Conservation (phyloP, 2,888 invertebrate species). For the Diplazon laetatorius region DNA sequence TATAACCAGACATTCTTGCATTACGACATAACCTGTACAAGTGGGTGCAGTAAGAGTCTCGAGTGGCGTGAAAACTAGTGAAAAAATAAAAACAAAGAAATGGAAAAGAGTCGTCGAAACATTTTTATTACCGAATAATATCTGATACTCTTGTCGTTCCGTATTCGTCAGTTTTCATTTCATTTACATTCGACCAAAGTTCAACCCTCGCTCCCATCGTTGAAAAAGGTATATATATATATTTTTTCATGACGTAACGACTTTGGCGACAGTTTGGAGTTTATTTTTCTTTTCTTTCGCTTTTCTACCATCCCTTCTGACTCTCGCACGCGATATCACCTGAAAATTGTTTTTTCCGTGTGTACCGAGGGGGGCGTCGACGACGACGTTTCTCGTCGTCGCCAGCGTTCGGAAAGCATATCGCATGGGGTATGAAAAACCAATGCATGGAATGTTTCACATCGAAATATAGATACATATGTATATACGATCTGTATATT, state of each 20-base stretch:
- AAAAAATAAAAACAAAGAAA: slow-evolving; percentile 36
- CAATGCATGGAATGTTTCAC: slow-evolving; percentile 46
- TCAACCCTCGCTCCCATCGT: not conserved
- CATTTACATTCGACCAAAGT: slow-evolving; percentile 12
- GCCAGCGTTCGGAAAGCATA: slow-evolving; percentile 23
- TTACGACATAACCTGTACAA: not conserved
- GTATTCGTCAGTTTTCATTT: slow-evolving; percentile 21
- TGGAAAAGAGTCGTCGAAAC: slow-evolving; percentile 24
- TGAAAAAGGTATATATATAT: slow-evolving; percentile 28
- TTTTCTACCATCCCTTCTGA: not conserved
- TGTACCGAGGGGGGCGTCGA: slow-evolving; percentile 17
- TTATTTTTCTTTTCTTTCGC: slow-evolving; percentile 19
- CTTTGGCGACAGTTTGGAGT: slow-evolving; percentile 20
- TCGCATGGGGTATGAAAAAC: slow-evolving; percentile 52
- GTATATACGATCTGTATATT: too few species aligned
- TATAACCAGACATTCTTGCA: not conserved
- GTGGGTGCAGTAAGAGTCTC: too few species aligned
- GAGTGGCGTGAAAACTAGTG: slow-evolving; percentile 21
- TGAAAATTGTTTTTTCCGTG: slow-evolving; percentile 58
- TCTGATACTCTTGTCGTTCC: slow-evolving; percentile 10
- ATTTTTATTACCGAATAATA: slow-evolving; percentile 46
- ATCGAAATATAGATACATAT: slow-evolving; percentile 14
- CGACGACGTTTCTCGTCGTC: slow-evolving; percentile 5
- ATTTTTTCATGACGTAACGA: slow-evolving; percentile 37
- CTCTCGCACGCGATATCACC: slow-evolving; percentile 40